These are phyloP conservation scores for Cepaea nemoralis DNA, from an alignment of 1,140 invertebrate species.

Conservation along the genomic window DNA sequence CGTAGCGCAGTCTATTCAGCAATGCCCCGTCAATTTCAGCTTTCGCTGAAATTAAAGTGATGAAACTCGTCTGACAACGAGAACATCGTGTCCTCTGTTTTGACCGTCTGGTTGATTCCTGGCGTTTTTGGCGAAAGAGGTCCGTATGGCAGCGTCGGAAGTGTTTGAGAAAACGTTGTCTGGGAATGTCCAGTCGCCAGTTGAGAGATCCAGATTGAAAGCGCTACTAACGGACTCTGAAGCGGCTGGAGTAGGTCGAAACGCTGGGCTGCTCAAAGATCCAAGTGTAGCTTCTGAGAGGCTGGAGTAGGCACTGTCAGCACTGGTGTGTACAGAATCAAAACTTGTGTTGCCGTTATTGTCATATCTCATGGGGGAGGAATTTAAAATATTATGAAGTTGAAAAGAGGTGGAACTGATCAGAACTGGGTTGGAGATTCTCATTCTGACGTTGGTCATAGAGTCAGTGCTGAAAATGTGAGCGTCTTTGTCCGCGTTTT, in stretches of 20 bases:
- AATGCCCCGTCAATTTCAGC: constrained; percentile 41
- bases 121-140: not conserved
- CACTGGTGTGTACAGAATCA: not conserved
- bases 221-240: not conserved
- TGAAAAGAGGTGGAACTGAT: not conserved
- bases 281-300: constrained; percentile 21
- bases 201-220: not conserved
- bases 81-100: constrained; percentile 24
- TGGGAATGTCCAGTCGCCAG: not conserved
- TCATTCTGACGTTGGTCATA: not conserved
- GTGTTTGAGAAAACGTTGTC: not conserved
- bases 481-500: not conserved
- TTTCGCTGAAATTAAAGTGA: constrained; percentile 41
- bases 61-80: constrained; percentile 41
- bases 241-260: not conserved
- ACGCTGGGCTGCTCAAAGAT: not conserved
- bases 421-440: not conserved
- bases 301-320: constrained; percentile 38
- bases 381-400: not conserved
- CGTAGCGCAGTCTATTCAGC: constrained; percentile 30
- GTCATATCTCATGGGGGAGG: too few relatives aligned
- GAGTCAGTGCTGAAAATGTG: not conserved
- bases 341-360: not conserved
- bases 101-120: not conserved
- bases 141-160: not conserved